Conservation (phyloP, 2,888 invertebrate genomes). For the Pseudococcus jackbeardsleyi region DNA sequence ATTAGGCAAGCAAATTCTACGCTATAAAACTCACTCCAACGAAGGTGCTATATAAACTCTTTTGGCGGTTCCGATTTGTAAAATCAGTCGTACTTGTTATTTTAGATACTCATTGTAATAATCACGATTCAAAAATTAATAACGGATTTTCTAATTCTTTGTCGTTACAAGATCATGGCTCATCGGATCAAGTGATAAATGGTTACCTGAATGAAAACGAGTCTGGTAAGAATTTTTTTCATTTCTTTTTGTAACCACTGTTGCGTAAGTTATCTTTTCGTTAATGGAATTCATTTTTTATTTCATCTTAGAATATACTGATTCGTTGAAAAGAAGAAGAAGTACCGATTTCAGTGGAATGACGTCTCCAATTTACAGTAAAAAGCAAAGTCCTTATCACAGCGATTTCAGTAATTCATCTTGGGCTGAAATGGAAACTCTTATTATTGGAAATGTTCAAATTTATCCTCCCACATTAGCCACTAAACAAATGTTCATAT, state of each 20-base stretch:
- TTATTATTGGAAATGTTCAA: slow-evolving; percentile 90
- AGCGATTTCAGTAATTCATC: slow-evolving; percentile 80
- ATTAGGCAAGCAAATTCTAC: too few relatives aligned
- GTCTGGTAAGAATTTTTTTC: not conserved
- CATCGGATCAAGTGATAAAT: slow-evolving; percentile 30
- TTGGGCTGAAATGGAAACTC: slow-evolving; percentile 91
- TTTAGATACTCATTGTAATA: slow-evolving; percentile 44
- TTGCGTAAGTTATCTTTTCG: not conserved
- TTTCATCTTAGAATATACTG: not conserved
- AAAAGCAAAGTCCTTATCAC: slow-evolving; percentile 59
- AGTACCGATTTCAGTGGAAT: slow-evolving; percentile 63
- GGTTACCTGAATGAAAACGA: slow-evolving; percentile 54
- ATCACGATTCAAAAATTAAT: slow-evolving; percentile 34
- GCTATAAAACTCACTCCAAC: not conserved
- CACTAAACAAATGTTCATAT: slow-evolving; percentile 91
- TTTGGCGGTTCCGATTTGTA: not conserved
- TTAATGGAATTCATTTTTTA: not conserved
- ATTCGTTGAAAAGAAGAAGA: slow-evolving; percentile 49
- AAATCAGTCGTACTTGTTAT: slow-evolving; percentile 1
- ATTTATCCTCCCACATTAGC: slow-evolving; percentile 90
- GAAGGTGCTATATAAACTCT: not conserved
- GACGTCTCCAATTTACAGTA: slow-evolving; percentile 63
- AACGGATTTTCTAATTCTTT: slow-evolving; percentile 59
- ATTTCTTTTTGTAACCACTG: not conserved
- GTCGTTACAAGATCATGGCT: slow-evolving; percentile 32